Evolutionary conservation across 2,888 invertebrate species (phyloP), one percentile per base, ranked within the genome.

Genomic region (Lissonota sp.): DNA sequence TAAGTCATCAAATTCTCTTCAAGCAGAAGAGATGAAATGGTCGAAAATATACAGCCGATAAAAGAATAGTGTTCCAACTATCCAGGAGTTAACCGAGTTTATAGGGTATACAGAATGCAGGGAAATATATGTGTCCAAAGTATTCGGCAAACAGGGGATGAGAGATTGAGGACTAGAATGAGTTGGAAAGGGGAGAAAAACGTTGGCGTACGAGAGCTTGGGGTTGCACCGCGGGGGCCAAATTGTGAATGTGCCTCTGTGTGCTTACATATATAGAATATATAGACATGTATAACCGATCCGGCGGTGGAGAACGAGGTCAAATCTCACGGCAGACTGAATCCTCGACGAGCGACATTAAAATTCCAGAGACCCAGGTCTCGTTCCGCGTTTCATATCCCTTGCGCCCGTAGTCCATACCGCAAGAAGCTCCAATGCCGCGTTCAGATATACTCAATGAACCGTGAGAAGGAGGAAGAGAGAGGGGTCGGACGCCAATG

Each of bases 261-360:
- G 14, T 77, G 70, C 70, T 44, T 26, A n/a, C 51, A 49, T 74
- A 44, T 55, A 26, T 26, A 12, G 7, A 8, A 16, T 16, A 55
- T 55, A 44, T 53, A 55, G 40, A 57, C 39, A 58, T 51, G 53
- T 64, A 81, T 81, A 71, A 74, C 53, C 78, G 60, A 74, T 77
- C 49, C 60, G 44, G 75, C 26, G 64, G 77, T 42, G 62, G 16
- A 26, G 37, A 81, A 78, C 70, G 81, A 74, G 81, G 81, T 81
- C 81, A 81, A 81, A 81, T 81, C 81, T 81, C 81, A 78, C 66
- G 70, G 81, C 66, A 67, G 77, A 78, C 77, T 81, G 77, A 81
- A 60, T 78, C 60, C 74, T 57, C 77, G 74, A 78, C 74, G 77
- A 78, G 78, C 26, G 77, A 74, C 81, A 78, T 81, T 81, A 81